These are phyloP conservation scores for Aspiorhynchus laticeps DNA, from an alignment of 2,113 vertebrate genomes.

Conservation along the genomic window DNA sequence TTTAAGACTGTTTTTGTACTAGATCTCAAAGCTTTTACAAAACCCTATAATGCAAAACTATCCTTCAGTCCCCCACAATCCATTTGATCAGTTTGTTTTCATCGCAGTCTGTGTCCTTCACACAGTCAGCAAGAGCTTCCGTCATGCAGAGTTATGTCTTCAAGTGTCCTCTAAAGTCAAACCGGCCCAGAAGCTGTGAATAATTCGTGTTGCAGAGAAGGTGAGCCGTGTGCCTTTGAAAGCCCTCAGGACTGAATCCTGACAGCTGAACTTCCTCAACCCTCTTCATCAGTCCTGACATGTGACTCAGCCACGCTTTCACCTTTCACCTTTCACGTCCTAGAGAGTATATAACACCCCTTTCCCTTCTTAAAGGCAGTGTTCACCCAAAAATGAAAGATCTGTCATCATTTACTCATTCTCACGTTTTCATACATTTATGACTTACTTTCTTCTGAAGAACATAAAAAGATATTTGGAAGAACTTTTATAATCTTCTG, in stretches of 20 bases:
- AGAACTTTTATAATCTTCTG: background rate
- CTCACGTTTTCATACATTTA: background rate
- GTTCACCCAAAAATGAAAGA: background rate
- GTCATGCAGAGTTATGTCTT: background rate
- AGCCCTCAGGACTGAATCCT: background rate
- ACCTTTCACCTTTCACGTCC: background rate
- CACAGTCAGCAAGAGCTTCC: background rate
- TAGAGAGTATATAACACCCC: background rate
- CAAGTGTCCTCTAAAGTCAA: background rate
- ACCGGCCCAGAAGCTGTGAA: conserved; percentile 2
- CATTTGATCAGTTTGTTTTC: background rate
- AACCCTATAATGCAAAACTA: background rate
- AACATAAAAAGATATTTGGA: background rate
- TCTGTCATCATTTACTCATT: background rate
- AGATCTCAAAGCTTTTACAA: background rate
- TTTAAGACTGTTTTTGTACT: background rate
- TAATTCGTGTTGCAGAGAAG: conserved; percentile 1
- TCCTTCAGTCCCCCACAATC: background rate
- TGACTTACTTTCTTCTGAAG: background rate
- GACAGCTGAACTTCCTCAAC: background rate
- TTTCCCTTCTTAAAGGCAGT: background rate
- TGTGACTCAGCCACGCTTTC: background rate
- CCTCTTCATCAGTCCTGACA: background rate
- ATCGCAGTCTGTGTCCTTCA: conserved; percentile 1
- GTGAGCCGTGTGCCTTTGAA: background rate